Evolutionary conservation across 2,888 invertebrate species (phyloP).

Genomic region (Koerneria pararmatus): DNA sequence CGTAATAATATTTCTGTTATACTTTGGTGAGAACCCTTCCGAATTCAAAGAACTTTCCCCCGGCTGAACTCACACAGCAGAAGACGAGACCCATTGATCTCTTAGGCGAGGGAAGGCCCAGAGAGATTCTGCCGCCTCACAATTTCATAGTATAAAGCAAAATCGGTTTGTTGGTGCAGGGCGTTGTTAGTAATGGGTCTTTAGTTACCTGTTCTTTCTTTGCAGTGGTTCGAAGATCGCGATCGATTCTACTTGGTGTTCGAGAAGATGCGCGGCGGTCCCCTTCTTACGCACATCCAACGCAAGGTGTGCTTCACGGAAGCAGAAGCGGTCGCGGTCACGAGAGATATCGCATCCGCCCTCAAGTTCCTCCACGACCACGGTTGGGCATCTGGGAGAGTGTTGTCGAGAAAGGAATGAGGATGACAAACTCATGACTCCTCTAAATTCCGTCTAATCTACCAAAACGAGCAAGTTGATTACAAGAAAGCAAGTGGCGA

Average conservation of each 20-base stretch:
- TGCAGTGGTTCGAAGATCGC: constrained; percentile 59
- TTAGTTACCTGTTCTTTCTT: too few relatives aligned
- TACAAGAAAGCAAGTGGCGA: constrained; percentile 1
- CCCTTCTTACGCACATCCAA: constrained; percentile 82
- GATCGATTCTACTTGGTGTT: constrained; percentile 87
- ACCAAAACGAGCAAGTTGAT: neutral
- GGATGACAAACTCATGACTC: constrained; percentile 62
- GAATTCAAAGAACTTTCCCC: too few relatives aligned
- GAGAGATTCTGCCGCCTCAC: too few relatives aligned
- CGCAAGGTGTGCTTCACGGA: constrained; percentile 83
- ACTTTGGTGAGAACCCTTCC: too few relatives aligned
- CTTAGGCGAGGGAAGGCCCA: neutral
- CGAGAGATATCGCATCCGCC: constrained; percentile 87
- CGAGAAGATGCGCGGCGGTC: constrained; percentile 91
- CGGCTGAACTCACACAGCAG: too few relatives aligned
- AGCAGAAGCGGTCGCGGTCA: constrained; percentile 83
- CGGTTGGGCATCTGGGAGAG: too few relatives aligned
- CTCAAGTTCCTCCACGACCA: constrained; percentile 91
- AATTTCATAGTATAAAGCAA: too few relatives aligned
- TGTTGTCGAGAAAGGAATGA: constrained; percentile 83
- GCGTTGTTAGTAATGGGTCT: too few relatives aligned
- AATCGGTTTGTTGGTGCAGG: too few relatives aligned
- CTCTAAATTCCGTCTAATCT: too few relatives aligned
- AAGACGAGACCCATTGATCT: too few relatives aligned
- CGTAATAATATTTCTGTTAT: too few relatives aligned